A percentile compares a stretch with the other conserved stretches of the same genome.
These are phyloP conservation scores for Syritta pipiens DNA, from an alignment of 2,888 invertebrate genomes.

Conservation along the genomic window DNA sequence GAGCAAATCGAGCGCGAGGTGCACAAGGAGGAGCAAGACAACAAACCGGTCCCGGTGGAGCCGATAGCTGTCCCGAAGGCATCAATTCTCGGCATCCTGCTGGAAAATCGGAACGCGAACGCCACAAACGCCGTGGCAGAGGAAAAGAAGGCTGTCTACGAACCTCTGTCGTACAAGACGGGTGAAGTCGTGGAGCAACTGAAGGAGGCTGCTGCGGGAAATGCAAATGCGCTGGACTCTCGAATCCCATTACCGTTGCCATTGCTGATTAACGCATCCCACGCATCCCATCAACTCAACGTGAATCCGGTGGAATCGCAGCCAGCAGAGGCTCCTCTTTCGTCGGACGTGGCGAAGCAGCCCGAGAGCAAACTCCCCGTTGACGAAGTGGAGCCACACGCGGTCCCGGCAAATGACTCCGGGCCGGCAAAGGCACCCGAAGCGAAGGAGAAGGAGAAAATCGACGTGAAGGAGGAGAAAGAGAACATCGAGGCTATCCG, in stretches of 20 bases:
- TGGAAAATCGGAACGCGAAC: constrained; percentile 71
- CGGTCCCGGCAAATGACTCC: constrained; percentile 10
- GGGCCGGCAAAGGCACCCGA: background rate
- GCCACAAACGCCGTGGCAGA: constrained; percentile 5
- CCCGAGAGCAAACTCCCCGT: constrained; percentile 46
- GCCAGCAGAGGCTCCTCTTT: too few relatives aligned
- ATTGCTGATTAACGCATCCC: constrained; percentile 74
- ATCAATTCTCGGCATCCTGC: constrained; percentile 73
- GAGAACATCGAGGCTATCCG: constrained; percentile 75
- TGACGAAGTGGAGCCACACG: constrained; percentile 19
- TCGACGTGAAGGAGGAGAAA: constrained; percentile 52
- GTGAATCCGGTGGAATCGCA: background rate
- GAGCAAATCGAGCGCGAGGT: constrained; percentile 81
- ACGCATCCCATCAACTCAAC: too few relatives aligned
- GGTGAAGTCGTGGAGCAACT: constrained; percentile 72
- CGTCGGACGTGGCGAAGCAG: too few relatives aligned
- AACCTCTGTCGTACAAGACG: constrained; percentile 76
- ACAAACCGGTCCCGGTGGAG: background rate
- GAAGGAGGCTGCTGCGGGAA: constrained; percentile 28
- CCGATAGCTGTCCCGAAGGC: constrained; percentile 27
- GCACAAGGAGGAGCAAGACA: constrained; percentile 74
- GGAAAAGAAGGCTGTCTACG: constrained; percentile 71
- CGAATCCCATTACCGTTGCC: constrained; percentile 75
- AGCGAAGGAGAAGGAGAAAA: background rate
- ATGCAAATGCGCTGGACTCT: constrained; percentile 33